Conservation (phyloP, 2,888 invertebrate genomes). For the Priocnemis perturbator region DNA sequence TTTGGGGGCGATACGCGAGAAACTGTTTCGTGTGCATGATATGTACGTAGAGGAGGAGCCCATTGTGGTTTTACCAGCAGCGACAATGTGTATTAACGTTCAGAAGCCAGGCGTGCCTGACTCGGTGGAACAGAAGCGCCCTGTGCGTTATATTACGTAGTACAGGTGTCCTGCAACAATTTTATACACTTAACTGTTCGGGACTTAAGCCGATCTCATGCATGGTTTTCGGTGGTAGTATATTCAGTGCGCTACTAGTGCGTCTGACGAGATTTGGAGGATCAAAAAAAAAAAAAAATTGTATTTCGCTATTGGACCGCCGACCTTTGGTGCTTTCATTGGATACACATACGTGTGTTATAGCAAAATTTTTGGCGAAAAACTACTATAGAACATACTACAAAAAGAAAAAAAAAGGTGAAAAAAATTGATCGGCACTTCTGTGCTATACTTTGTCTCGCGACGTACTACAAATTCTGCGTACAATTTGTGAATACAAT, state of each 20-base stretch:
- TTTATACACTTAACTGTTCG: constrained; percentile 66
- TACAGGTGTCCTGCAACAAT: constrained; percentile 63
- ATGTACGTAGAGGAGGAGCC: constrained; percentile 38
- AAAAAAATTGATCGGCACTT: not conserved
- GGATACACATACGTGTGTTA: constrained; percentile 9
- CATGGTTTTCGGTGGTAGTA: constrained; percentile 53
- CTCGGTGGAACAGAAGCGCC: constrained; percentile 58
- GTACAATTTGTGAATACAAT: constrained; percentile 1
- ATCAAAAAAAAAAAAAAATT: constrained; percentile 59
- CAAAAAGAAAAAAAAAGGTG: not conserved
- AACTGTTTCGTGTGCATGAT: constrained; percentile 23
- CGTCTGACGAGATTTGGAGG: constrained; percentile 64
- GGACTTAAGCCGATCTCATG: constrained; percentile 65
- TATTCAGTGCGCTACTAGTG: constrained; percentile 59
- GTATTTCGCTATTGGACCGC: constrained; percentile 61
- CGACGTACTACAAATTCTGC: constrained; percentile 26
- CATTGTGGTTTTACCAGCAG: constrained; percentile 69
- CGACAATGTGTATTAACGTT: constrained; percentile 71
- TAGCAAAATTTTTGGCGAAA: constrained; percentile 2
- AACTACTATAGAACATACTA: not conserved
- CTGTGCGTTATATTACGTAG: constrained; percentile 59
- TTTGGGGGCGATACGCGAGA: not conserved
- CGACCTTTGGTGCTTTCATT: constrained; percentile 53
- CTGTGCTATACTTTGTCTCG: not conserved
- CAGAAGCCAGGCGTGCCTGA: constrained; percentile 63